Evolutionary conservation across 2,113 vertebrate species (phyloP).

Genomic region (Eretmochelys imbricata): DNA sequence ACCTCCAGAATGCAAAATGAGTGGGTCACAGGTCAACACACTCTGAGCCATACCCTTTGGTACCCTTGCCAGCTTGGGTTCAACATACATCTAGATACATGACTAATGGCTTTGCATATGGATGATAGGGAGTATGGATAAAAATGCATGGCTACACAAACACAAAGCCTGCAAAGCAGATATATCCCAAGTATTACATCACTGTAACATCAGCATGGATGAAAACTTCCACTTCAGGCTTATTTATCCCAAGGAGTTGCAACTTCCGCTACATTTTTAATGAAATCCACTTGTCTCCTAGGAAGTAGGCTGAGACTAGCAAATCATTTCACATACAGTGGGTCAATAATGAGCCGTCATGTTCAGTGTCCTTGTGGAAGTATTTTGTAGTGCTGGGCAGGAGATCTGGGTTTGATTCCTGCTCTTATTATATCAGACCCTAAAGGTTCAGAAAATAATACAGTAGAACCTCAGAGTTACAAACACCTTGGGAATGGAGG

Average conservation of each 20-base stretch:
- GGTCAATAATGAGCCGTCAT: neutral
- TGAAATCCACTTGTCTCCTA: neutral
- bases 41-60: neutral
- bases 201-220: neutral
- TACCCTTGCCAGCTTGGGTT: neutral
- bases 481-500: too few species aligned
- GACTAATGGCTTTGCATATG: neutral
- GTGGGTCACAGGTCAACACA: neutral
- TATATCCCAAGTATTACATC: neutral
- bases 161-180: neutral
- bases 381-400: neutral
- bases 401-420: neutral
- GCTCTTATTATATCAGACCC: neutral
- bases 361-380: neutral
- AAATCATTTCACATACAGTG: neutral
- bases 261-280: neutral
- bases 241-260: neutral
- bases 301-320: neutral
- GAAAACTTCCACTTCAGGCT: neutral
- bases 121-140: neutral
- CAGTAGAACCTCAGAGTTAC: too few species aligned
- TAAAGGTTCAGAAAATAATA: neutral
- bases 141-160: neutral
- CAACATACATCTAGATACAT: neutral
- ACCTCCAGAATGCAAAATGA: neutral